Evolutionary conservation across 2,888 invertebrate genomes (phyloP).

Genomic region (Notocelia uddmanniana): DNA sequence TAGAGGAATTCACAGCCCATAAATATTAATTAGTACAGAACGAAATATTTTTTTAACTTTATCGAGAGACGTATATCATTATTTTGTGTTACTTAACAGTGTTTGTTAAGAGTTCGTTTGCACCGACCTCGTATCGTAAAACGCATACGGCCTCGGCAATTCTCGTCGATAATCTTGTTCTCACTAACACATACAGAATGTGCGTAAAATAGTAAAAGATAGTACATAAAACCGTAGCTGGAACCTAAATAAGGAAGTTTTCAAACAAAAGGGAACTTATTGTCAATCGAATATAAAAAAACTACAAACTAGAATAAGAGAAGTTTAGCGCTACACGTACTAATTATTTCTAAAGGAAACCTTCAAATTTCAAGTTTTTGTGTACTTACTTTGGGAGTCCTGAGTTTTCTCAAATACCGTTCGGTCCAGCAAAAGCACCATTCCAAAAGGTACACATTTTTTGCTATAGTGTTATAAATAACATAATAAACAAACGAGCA

Average conservation of each 20-base stretch:
- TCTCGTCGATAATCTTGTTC: neutral
- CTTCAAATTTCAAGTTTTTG: neutral
- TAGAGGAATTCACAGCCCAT: slow-evolving; percentile 41
- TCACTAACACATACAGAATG: neutral
- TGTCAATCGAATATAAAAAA: too few species aligned
- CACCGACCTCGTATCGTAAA: neutral
- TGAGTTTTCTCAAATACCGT: neutral
- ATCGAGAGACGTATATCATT: slow-evolving; percentile 23
- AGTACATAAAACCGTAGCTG: too few species aligned
- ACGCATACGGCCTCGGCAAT: neutral
- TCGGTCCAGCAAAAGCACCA: neutral
- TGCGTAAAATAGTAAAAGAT: neutral
- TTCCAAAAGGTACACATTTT: neutral
- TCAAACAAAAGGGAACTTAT: neutral
- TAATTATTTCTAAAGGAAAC: neutral
- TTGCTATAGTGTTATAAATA: too few species aligned
- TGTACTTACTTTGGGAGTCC: neutral
- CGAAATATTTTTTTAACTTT: slow-evolving; percentile 27
- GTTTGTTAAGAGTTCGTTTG: neutral
- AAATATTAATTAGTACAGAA: slow-evolving; percentile 46
- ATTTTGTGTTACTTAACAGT: slow-evolving; percentile 28
- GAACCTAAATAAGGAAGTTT: slow-evolving; percentile 1
- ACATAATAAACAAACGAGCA: neutral
- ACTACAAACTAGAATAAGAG: neutral
- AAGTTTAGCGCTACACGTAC: neutral